Evolutionary conservation across 1,140 invertebrate genomes (phyloP), one percentile per base, ranked within the genome.

Genomic region (Neodiprion pinetum): DNA sequence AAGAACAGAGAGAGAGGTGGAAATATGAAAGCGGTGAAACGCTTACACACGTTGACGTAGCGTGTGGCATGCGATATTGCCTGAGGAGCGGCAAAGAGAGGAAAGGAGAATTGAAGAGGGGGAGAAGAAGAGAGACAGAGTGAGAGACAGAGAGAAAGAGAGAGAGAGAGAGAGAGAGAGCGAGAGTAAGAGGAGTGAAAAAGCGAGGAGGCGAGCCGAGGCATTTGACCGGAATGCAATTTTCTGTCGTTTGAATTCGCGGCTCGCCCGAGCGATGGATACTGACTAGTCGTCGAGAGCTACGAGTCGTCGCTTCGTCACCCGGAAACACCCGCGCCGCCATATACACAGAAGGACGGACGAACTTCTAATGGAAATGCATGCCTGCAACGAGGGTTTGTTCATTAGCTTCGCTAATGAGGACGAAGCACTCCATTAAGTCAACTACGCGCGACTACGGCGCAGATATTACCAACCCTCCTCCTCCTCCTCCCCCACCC

Each of bases 401-500:
- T 78, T 73, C 79, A 74, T 80, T 81, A 74, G 72, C 74, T 17
- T 67, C 71, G 76, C 78, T 81, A 81, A 81, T 81, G 80, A 81
- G 76, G 72, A 79, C 76, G 80, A 76, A 79, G 74, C 78, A 81
- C 79, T 81, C 75, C 79, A 81, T 81, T 80, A 81, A 81, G 71
- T 81, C 76, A 79, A 80, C 78, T 79, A 61, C 73, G 70, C 77
- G 71, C 74, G 80, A 81, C 77, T 79, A 80, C 72, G 71, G 67
- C 70, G 53, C 53, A 61, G 53, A 9, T 61, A 61, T 61, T 61
- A 61, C 53, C 11, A 61, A 53, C 17, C 17, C 17, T 21, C 28
- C 28, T 5, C 28, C 28, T 3, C 28, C 28, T 5, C 28, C 28
- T 3, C 28, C 28, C 0, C 28, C 28, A 3, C 28, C 28, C 28